Conservation (phyloP, 2,113 vertebrate genomes). For the Perca flavescens region DNA sequence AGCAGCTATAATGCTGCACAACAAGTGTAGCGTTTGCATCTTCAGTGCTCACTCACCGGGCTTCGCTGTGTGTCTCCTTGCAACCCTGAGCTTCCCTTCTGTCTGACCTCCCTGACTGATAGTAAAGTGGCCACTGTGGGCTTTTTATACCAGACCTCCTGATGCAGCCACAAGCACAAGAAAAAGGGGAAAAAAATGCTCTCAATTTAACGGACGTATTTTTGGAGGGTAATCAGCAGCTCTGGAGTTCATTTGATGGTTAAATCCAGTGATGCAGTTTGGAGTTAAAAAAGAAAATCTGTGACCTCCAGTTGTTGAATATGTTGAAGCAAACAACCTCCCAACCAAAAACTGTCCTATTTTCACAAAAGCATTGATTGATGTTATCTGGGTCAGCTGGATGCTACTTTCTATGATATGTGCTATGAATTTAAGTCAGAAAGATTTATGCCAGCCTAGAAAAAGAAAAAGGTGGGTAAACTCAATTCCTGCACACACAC, state of each 20-base stretch:
- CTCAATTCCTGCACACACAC: background rate
- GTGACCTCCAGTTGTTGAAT: slow-evolving; percentile 24
- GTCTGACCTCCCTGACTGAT: slow-evolving; percentile 82
- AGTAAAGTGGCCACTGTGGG: slow-evolving; percentile 82
- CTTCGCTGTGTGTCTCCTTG: slow-evolving; percentile 59
- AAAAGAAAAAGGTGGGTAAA: slow-evolving; percentile 1
- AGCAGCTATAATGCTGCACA: background rate
- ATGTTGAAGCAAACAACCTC: slow-evolving; percentile 16
- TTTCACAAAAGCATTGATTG: slow-evolving; percentile 56
- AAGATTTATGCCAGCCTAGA: slow-evolving; percentile 21
- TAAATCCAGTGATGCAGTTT: slow-evolving; percentile 35
- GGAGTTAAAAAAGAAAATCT: background rate
- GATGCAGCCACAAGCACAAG: slow-evolving; percentile 60
- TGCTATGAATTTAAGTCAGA: slow-evolving; percentile 35
- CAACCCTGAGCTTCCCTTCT: slow-evolving; percentile 67
- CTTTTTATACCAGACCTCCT: slow-evolving; percentile 78
- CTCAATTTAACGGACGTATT: slow-evolving; percentile 40
- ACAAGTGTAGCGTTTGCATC: slow-evolving; percentile 9
- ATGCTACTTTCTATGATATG: slow-evolving; percentile 32
- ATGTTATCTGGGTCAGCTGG: slow-evolving; percentile 61
- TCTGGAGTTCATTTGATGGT: slow-evolving; percentile 42
- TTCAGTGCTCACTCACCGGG: slow-evolving; percentile 60
- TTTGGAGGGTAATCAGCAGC: slow-evolving; percentile 46
- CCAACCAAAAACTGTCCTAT: slow-evolving; percentile 41
- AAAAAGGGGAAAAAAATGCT: background rate